Percentiles rank a stretch among this genome's conserved stretches.
Conservation (phyloP, 2,113 vertebrate genomes). For the Panurus biarmicus region DNA sequence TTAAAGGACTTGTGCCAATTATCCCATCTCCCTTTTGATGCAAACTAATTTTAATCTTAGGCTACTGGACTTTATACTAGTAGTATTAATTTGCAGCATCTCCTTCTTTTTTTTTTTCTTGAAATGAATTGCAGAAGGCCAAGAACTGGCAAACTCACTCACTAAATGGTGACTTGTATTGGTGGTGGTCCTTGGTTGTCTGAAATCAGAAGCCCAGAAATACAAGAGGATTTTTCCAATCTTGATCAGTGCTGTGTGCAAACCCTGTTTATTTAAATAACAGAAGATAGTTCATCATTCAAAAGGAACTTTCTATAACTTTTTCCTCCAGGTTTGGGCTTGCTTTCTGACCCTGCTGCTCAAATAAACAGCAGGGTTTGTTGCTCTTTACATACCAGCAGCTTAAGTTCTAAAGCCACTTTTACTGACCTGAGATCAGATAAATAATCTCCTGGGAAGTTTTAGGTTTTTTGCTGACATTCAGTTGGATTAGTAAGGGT, state of each 20-base stretch:
- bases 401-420: slow-evolving; percentile 36
- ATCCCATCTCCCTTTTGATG: background rate
- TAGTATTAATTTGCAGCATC: background rate
- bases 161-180: background rate
- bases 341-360: slow-evolving; percentile 20
- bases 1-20: background rate
- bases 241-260: background rate
- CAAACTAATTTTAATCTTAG: background rate
- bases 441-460: slow-evolving; percentile 26
- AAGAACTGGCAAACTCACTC: background rate
- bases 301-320: background rate
- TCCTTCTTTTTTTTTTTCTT: background rate
- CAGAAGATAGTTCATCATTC: slow-evolving; percentile 20
- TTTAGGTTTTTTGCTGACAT: slow-evolving; percentile 46
- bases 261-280: slow-evolving; percentile 24
- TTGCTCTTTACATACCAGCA: slow-evolving; percentile 47
- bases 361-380: slow-evolving; percentile 34
- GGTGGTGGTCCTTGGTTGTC: background rate
- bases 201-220: slow-evolving; percentile 33
- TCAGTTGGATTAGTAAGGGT: background rate
- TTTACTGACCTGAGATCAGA: slow-evolving; percentile 38
- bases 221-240: background rate
- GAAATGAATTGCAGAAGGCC: background rate
- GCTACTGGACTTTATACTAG: background rate
- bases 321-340: background rate